A percentile compares a stretch with the other conserved stretches of the same genome.
These are phyloP conservation scores for Lepisosteus oculatus DNA, from an alignment of 2,113 vertebrate genomes.

Conservation along the genomic window DNA sequence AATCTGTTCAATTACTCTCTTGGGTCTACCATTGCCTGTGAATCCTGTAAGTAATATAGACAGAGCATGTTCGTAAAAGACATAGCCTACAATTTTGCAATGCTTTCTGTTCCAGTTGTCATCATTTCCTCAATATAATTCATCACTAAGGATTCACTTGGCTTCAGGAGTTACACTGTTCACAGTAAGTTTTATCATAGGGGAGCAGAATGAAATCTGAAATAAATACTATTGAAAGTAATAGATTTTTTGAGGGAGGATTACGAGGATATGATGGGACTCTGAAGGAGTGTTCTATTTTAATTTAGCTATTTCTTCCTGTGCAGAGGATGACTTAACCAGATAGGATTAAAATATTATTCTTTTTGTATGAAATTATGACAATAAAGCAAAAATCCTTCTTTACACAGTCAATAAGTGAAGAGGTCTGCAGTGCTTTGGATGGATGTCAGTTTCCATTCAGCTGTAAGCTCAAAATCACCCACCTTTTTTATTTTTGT, in stretches of 20 bases:
- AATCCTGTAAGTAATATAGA: too few species aligned
- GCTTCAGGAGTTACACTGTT: conserved; percentile 4
- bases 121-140: background rate
- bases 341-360: too few species aligned
- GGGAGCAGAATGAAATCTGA: background rate
- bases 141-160: background rate
- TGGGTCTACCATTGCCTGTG: too few species aligned
- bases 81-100: too few species aligned
- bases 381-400: background rate
- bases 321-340: background rate
- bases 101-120: too few species aligned
- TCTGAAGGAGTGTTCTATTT: background rate
- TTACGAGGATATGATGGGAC: background rate
- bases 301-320: background rate
- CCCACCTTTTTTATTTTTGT: too few species aligned
- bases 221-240: background rate
- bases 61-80: too few species aligned
- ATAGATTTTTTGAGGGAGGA: conserved; percentile 3
- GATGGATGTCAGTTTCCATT: too few species aligned
- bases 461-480: too few species aligned
- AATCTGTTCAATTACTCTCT: too few species aligned
- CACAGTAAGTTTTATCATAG: conserved; percentile 9
- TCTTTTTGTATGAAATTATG: background rate
- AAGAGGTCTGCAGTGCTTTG: too few species aligned
- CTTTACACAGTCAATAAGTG: background rate